These are phyloP conservation scores for Epizoanthus ramosus DNA, from an alignment of 92 coral and sea anemone genomes.

Conservation along the genomic window DNA sequence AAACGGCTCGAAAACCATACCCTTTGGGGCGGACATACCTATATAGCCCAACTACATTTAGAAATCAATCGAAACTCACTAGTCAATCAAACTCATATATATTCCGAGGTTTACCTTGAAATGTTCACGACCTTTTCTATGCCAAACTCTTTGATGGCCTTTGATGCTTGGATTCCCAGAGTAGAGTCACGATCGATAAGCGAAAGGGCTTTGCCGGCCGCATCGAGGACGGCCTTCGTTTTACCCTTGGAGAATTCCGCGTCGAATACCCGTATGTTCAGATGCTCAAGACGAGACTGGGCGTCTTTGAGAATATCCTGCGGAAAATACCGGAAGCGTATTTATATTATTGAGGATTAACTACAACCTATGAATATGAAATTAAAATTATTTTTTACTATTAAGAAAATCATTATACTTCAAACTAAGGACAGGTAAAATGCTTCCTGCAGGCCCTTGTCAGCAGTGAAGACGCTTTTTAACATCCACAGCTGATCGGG, in stretches of 20 bases:
- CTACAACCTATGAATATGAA: neutral
- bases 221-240: slow-evolving; percentile 96
- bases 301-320: slow-evolving; percentile 79
- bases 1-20: too few species aligned
- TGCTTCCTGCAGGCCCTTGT: too few species aligned
- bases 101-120: slow-evolving; percentile 30
- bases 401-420: too few species aligned
- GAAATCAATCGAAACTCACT: too few species aligned
- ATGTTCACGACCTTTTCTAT: slow-evolving; percentile 75
- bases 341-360: neutral
- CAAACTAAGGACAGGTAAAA: too few species aligned
- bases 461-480: too few species aligned
- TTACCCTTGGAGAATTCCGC: slow-evolving; percentile 95
- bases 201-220: slow-evolving; percentile 92
- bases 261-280: slow-evolving; percentile 77
- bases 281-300: slow-evolving; percentile 64
- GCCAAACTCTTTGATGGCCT: slow-evolving; percentile 84
- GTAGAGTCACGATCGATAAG: slow-evolving; percentile 90
- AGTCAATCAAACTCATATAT: neutral
- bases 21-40: too few species aligned
- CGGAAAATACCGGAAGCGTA: neutral
- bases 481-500: too few species aligned
- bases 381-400: too few species aligned
- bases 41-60: too few species aligned
- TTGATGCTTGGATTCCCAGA: slow-evolving; percentile 86